Base-by-base conservation (phyloP, 2,113 vertebrate species). In the Zosterops borbonicus region DNA sequence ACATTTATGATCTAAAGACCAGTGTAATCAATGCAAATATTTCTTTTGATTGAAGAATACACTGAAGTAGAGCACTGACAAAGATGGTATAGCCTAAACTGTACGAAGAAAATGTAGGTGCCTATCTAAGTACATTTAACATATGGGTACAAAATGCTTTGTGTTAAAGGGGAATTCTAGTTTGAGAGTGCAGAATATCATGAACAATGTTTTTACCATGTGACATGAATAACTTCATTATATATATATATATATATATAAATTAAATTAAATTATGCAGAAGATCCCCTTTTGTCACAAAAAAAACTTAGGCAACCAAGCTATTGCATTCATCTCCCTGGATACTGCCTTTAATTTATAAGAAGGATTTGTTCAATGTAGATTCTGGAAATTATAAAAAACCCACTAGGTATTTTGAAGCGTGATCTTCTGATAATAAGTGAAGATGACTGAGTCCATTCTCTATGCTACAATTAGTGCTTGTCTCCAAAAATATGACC, bases 371-470 rank as follows among this genome's bases (percentile, higher is more conserved):
- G 6, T 46, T 50, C 52, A 74, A 46, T 42, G 41, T 69, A 71
- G 69, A 64, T 87, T 52, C 21, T 65, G 25, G 12, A 91, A 37
- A 74, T 83, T 44, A 35, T 50, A 82, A 84, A 75, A 89, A 79
- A 33, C 11, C 0, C 1, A 5, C 46, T 35, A 70, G 37, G 23
- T 86, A 71, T 67, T 96, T 52, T 89, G 56, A 92, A 83, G 78
- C 1, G 0, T 73, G 29, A 71, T 63, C 47, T 92, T 35, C 68
- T 91, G 67, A 77, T 8, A n/a, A 83, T 85, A 92, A 95, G 80
- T 83, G 68, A 77, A 77, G 82, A 91, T 79, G 90, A 93, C 41
- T 77, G 74, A 85, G 39, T 85, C 60, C 42, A 81, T 94, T 93
- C 33, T 91, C 70, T 89, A 50, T 0, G 11, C 74, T 93, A 86